phyloP scores from a whole-genome alignment of 1,140 invertebrate species.

The Aporrectodea caliginosa region DNA sequence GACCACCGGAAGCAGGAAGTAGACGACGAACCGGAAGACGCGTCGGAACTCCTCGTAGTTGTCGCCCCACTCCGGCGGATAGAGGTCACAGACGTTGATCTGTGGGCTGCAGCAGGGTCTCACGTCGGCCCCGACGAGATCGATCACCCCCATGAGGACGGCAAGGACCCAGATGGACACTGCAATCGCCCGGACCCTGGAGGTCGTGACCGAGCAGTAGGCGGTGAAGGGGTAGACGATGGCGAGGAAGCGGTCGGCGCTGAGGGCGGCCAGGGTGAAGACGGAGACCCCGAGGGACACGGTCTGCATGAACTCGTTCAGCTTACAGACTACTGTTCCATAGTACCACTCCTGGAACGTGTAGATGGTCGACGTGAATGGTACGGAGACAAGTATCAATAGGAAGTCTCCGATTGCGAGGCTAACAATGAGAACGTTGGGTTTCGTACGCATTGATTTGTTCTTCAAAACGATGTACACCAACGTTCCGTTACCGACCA shows the following conservation, averaged over 20 bases:
- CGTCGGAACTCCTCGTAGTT: constrained; percentile 71
- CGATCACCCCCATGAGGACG: neutral
- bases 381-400: constrained; percentile 74
- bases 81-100: neutral
- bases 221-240: constrained; percentile 77
- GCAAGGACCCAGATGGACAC: neutral
- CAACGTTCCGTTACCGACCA: constrained; percentile 83
- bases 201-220: constrained; percentile 45
- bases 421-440: constrained; percentile 79
- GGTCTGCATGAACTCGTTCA: constrained; percentile 80
- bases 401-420: constrained; percentile 76
- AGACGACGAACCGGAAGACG: constrained; percentile 71
- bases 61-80: constrained; percentile 54
- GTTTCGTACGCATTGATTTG: constrained; percentile 62
- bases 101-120: neutral
- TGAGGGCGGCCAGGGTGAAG: constrained; percentile 83
- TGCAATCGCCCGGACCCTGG: neutral
- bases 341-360: constrained; percentile 65
- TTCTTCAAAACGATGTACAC: constrained; percentile 59
- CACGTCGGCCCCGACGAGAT: neutral
- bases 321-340: constrained; percentile 61
- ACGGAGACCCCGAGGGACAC: constrained; percentile 90
- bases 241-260: constrained; percentile 80
- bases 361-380: constrained; percentile 76
- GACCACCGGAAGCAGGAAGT: constrained; percentile 76